Evolutionary conservation across 2,113 vertebrate species (phyloP), one percentile per base, ranked within the genome.

Genomic region (Sclerurus mexicanus): DNA sequence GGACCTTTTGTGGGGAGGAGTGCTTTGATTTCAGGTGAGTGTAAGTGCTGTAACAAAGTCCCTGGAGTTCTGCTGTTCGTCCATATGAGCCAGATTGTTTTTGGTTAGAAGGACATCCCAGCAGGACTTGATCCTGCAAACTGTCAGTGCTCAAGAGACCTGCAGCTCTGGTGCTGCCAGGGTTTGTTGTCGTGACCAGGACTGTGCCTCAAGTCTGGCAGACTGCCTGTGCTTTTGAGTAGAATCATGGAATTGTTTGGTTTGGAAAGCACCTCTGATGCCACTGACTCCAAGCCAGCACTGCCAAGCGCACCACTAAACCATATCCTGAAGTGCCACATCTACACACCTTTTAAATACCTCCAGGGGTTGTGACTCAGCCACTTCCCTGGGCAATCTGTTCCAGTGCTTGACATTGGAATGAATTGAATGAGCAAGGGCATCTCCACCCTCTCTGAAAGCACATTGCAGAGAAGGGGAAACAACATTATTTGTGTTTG

Each of bases 71-170:
- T 77, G 55, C 71, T 39, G 7, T 22, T 33, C 31, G 19, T 73
- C 72, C 23, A 0, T 7, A 16, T 6, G 6, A 14, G 11, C 35
- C 4, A 12, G 9, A 4, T 4, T n/a, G 23, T 5, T 86, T 77
- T 88, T 80, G 31, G 58, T 28, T 6, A 66, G 49, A 31, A 49
- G 15, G 25, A 49, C 14, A 4, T 24, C 62, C 37, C 66, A 2
- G 5, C 39, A 64, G 47, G 67, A 18, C 11, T 14, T 6, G 18
- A 33, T 44, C 27, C 55, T 63, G 59, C 37, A 39, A 9, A 33
- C 20, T 18, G 25, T 27, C 12, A 7, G 59, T 27, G 60, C 39
- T 42, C 24, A 35, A 37, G 39, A 47, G 28, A 40, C n/a, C 60
- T 30, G 40, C 6, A 3, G 15, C 68, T 90, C 53, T 47, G 19